Conservation (phyloP, 2,888 invertebrate genomes). For the Conistra vaccinii region DNA sequence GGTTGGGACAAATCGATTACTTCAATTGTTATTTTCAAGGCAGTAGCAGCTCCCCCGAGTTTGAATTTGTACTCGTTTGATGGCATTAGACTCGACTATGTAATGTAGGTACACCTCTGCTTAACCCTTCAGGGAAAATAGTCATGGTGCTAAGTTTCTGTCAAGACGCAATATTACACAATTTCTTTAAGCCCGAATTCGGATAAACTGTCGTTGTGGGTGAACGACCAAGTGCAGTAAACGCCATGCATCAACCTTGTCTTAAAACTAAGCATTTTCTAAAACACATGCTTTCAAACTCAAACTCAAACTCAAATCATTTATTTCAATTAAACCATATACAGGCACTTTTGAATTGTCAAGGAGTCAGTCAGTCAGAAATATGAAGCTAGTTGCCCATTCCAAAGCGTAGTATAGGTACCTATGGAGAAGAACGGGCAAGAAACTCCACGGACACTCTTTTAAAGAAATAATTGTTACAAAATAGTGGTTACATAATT, state of each 20-base stretch:
- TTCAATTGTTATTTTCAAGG: background rate
- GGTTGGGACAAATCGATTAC: background rate
- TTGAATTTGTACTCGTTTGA: background rate
- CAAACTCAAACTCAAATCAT: too few relatives aligned
- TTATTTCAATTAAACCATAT: too few relatives aligned
- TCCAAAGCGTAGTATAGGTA: too few relatives aligned
- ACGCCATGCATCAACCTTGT: background rate
- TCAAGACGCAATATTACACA: background rate
- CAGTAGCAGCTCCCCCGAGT: background rate
- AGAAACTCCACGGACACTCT: too few relatives aligned
- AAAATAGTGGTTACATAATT: too few relatives aligned
- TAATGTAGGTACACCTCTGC: background rate
- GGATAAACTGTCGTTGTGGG: background rate
- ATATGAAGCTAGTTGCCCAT: too few relatives aligned
- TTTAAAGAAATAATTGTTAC: too few relatives aligned
- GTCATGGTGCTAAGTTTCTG: background rate
- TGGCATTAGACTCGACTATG: background rate
- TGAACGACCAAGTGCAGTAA: background rate
- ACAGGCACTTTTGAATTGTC: too few relatives aligned
- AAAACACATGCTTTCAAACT: too few relatives aligned
- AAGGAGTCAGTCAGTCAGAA: too few relatives aligned
- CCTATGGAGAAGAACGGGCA: too few relatives aligned
- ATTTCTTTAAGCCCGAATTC: background rate
- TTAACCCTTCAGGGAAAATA: background rate
- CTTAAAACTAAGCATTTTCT: background rate